Evolutionary conservation across 2,797 vertebrate species (phyloP).

Genomic region (Arrhamphus sclerolepis): DNA sequence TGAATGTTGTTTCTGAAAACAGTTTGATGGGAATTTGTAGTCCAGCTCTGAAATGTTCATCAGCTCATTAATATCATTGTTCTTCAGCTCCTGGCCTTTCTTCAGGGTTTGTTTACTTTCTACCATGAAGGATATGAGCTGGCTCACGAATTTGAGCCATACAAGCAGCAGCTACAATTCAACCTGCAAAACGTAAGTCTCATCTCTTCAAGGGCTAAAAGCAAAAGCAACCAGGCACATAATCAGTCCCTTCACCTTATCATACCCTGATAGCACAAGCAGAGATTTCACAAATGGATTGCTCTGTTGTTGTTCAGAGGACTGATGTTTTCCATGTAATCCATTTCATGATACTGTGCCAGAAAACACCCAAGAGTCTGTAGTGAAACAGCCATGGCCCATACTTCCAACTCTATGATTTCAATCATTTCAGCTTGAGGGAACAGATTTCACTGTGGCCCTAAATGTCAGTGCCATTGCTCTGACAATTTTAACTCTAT

Average conservation of each 20-base stretch:
- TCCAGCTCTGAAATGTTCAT: conserved; percentile 25
- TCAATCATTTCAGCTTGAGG: conserved; percentile 45
- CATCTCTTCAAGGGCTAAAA: conserved; percentile 37
- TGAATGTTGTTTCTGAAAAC: neutral
- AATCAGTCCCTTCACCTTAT: conserved; percentile 69
- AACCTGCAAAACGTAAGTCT: conserved; percentile 97
- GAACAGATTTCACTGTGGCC: conserved; percentile 59
- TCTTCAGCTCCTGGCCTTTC: conserved; percentile 94
- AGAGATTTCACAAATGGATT: conserved; percentile 56
- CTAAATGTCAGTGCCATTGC: conserved; percentile 45
- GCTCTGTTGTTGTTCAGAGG: conserved; percentile 39
- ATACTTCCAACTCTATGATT: conserved; percentile 49
- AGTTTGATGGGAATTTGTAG: conserved; percentile 4
- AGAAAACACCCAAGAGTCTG: conserved; percentile 35
- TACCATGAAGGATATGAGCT: conserved; percentile 99
- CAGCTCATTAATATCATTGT: conserved; percentile 28
- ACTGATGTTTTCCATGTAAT: conserved; percentile 61
- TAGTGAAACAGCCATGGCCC: conserved; percentile 42
- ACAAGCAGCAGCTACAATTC: conserved; percentile 98
- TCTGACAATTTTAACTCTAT: conserved; percentile 40
- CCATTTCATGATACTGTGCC: conserved; percentile 48
- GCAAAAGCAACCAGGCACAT: conserved; percentile 49
- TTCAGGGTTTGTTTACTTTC: conserved; percentile 98
- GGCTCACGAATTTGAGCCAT: conserved; percentile 95
- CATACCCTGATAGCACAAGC: conserved; percentile 57